Evolutionary conservation across 2,113 vertebrate species (phyloP).

Genomic region (Excalfactoria chinensis): DNA sequence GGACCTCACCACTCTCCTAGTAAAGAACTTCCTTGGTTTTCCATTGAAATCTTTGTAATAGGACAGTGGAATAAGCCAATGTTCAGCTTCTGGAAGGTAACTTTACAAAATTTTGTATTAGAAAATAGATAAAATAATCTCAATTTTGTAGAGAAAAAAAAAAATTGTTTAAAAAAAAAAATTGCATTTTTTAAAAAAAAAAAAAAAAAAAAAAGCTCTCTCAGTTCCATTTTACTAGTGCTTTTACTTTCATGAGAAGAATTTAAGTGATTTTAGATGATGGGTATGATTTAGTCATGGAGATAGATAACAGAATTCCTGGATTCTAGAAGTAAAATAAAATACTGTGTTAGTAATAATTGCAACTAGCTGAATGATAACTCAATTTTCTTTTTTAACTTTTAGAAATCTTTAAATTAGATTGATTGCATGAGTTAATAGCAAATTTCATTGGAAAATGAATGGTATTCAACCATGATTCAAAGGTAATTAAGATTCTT

Average conservation of each 20-base stretch:
- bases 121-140: background rate
- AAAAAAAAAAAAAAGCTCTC: too few species aligned
- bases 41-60: background rate
- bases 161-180: too few species aligned
- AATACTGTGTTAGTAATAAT: background rate
- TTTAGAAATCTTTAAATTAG: background rate
- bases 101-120: background rate
- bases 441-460: background rate
- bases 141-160: background rate
- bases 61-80: background rate
- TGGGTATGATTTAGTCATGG: fast-evolving
- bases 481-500: background rate
- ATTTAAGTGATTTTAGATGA: background rate
- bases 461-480: background rate
- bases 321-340: background rate
- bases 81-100: background rate
- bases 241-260: background rate
- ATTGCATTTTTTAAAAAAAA: too few species aligned
- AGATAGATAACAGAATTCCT: background rate
- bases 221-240: background rate
- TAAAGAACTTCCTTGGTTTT: background rate
- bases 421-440: background rate
- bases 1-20: too few species aligned
- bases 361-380: background rate
- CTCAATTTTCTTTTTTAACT: background rate